Percentiles rank a stretch among this genome's conserved stretches.
phyloP scores from a whole-genome alignment of 1,140 invertebrate species.

The Drosophila setifemur region DNA sequence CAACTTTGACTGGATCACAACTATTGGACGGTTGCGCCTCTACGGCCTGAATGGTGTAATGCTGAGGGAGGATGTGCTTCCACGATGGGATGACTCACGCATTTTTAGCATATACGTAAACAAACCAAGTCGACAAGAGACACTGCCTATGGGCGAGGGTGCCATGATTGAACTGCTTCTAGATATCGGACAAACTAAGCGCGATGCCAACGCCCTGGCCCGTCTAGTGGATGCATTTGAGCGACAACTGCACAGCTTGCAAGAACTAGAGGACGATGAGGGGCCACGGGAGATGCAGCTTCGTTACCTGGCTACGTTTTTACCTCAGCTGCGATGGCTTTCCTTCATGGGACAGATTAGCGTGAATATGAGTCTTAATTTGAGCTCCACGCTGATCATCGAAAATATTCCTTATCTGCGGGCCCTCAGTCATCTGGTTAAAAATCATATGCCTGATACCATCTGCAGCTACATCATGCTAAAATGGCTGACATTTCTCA shows the following conservation, averaged over 20 bases:
- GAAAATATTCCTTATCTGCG: constrained; percentile 71
- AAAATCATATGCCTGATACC: constrained; percentile 41
- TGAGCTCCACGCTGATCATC: constrained; percentile 62
- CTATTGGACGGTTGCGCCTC: constrained; percentile 59
- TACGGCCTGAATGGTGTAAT: constrained; percentile 72
- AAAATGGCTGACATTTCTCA: constrained; percentile 59
- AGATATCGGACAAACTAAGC: constrained; percentile 75
- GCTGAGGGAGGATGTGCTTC: constrained; percentile 65
- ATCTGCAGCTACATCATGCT: constrained; percentile 78
- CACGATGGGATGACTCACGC: constrained; percentile 70
- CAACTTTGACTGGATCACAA: constrained; percentile 64
- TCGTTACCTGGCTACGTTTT: constrained; percentile 62
- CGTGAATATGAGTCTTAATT: constrained; percentile 9
- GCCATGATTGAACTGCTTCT: constrained; percentile 72
- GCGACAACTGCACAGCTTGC: constrained; percentile 63
- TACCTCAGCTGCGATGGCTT: constrained; percentile 66
- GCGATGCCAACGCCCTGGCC: constrained; percentile 65
- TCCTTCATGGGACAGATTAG: constrained; percentile 49
- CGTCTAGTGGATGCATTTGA: constrained; percentile 66
- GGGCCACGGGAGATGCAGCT: constrained; percentile 71
- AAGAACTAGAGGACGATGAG: constrained; percentile 73
- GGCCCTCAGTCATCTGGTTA: constrained; percentile 49
- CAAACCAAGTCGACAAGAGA: constrained; percentile 63
- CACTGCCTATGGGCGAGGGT: constrained; percentile 69
- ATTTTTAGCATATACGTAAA: constrained; percentile 70